A percentile compares a stretch with the other conserved stretches of the same genome.
These are phyloP conservation scores for Tachysurus fulvidraco DNA, from an alignment of 2,113 vertebrate species.

Conservation along the genomic window DNA sequence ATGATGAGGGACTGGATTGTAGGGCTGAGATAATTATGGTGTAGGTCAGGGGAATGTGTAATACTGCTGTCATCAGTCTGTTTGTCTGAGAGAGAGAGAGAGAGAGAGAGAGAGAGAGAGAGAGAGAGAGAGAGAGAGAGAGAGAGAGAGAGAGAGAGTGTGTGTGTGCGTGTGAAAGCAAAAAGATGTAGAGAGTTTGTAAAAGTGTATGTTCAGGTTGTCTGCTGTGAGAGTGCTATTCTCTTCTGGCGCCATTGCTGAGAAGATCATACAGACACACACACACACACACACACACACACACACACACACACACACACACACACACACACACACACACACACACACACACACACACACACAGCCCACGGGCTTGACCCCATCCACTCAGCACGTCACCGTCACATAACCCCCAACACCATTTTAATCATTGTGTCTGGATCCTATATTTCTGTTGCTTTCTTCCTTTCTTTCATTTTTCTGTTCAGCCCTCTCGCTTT, in stretches of 20 bases:
- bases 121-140: background rate
- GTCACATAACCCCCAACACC: slow-evolving; percentile 46
- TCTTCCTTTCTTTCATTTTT: slow-evolving; percentile 29
- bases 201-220: slow-evolving; percentile 67
- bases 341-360: slow-evolving; percentile 66
- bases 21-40: slow-evolving; percentile 41
- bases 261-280: slow-evolving; percentile 75
- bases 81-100: slow-evolving; percentile 1
- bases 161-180: slow-evolving; percentile 35
- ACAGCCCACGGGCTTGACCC: slow-evolving; percentile 50
- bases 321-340: slow-evolving; percentile 65
- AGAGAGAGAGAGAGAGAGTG: background rate
- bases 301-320: slow-evolving; percentile 74
- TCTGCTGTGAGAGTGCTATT: slow-evolving; percentile 71
- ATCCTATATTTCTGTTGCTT: slow-evolving; percentile 29
- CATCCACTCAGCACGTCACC: slow-evolving; percentile 54
- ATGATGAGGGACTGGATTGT: slow-evolving; percentile 48
- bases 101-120: background rate
- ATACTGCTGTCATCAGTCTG: slow-evolving; percentile 41
- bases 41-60: slow-evolving; percentile 31
- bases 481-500: slow-evolving; percentile 22
- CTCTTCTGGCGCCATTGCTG: slow-evolving; percentile 77
- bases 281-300: slow-evolving; percentile 75
- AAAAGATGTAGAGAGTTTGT: background rate
- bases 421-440: slow-evolving; percentile 44